Conservation (phyloP, 2,113 vertebrate species). For the Charina bottae region DNA sequence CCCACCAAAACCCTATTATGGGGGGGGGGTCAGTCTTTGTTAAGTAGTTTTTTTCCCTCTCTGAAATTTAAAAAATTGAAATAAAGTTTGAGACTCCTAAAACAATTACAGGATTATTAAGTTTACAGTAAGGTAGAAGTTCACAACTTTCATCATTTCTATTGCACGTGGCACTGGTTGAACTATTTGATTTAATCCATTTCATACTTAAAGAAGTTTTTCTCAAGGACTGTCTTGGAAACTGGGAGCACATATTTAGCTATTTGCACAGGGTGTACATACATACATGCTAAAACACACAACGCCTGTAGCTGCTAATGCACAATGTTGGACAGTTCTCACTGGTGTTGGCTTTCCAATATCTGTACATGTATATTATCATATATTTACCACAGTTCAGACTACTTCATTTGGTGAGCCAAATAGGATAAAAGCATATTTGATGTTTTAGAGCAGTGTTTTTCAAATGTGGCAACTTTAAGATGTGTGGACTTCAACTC, state of each 20-base stretch:
- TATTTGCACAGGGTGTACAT: neutral
- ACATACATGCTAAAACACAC: neutral
- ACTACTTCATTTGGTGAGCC: neutral
- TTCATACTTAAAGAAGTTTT: neutral
- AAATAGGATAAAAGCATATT: neutral
- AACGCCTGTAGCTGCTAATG: neutral
- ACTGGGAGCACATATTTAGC: neutral
- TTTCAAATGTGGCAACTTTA: neutral
- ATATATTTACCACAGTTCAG: neutral
- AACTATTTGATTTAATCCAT: neutral
- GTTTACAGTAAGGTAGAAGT: neutral
- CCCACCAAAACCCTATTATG: neutral
- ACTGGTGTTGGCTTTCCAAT: neutral
- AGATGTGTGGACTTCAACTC: neutral
- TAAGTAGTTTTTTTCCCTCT: neutral
- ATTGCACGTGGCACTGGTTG: neutral
- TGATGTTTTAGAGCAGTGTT: neutral
- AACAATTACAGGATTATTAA: neutral
- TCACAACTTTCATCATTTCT: neutral
- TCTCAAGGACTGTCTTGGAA: neutral
- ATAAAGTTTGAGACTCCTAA: neutral
- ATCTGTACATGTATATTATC: neutral
- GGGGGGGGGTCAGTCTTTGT: neutral
- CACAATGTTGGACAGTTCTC: neutral
- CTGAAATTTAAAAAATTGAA: neutral